Percentiles rank a stretch among this genome's conserved stretches.
Conservation (phyloP, 2,888 invertebrate genomes). For the Formica aserva region DNA sequence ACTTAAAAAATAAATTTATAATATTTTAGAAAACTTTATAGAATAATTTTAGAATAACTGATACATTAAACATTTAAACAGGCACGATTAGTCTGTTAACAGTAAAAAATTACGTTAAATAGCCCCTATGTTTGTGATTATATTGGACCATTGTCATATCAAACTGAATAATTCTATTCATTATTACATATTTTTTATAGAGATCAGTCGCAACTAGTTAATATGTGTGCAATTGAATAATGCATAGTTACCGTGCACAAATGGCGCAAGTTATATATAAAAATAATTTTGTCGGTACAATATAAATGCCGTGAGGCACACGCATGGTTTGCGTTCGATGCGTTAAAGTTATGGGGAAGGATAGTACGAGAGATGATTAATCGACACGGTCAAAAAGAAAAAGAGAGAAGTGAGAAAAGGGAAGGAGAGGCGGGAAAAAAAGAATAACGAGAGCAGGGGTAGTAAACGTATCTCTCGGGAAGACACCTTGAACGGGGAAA, state of each 20-base stretch:
- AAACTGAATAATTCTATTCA: slow-evolving; percentile 23
- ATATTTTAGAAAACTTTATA: not conserved
- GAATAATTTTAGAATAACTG: not conserved
- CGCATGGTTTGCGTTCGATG: slow-evolving; percentile 51
- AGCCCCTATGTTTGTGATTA: not conserved
- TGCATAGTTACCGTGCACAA: slow-evolving; percentile 38
- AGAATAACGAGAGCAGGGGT: slow-evolving; percentile 40
- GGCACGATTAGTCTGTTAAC: not conserved
- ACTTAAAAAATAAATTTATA: slow-evolving; percentile 9
- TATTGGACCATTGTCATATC: slow-evolving; percentile 1
- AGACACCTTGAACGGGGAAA: slow-evolving; percentile 66
- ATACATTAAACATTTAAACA: slow-evolving; percentile 2
- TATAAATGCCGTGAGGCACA: slow-evolving; percentile 67
- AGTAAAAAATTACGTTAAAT: no score
- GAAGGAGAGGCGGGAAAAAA: slow-evolving; percentile 10
- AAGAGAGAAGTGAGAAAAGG: not conserved
- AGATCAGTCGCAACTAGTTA: not conserved
- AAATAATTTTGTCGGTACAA: slow-evolving; percentile 69
- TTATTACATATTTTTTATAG: not conserved
- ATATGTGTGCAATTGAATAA: slow-evolving; percentile 24
- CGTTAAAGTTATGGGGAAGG: slow-evolving; percentile 47
- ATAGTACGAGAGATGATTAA: slow-evolving; percentile 65
- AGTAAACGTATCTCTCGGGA: slow-evolving; percentile 69
- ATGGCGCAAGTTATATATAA: slow-evolving; percentile 43
- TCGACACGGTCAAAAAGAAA: slow-evolving; percentile 50